Evolutionary conservation across 2,888 invertebrate species (phyloP).

Genomic region (Drosophila sordidula): DNA sequence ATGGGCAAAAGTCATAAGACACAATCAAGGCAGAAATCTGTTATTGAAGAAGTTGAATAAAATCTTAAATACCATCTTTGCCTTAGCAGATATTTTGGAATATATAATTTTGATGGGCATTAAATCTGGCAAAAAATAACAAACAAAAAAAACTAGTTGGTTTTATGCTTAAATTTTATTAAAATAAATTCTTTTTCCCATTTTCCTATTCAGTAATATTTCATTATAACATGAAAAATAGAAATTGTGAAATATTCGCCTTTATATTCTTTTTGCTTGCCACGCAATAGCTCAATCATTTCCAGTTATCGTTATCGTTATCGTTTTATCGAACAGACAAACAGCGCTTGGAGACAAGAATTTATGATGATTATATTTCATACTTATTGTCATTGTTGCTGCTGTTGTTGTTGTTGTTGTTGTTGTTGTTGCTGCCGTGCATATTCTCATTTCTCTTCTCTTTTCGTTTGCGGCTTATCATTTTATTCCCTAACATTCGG

Average conservation of each 20-base stretch:
- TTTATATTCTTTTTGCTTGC: not conserved
- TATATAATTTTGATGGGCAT: too few species aligned
- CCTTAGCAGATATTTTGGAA: too few species aligned
- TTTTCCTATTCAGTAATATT: not conserved
- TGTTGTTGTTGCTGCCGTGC: slow-evolving; percentile 9
- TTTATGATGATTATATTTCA: slow-evolving; percentile 31
- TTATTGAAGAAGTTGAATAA: too few species aligned
- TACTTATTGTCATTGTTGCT: not conserved
- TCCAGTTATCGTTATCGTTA: slow-evolving; percentile 30
- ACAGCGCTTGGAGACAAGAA: slow-evolving; percentile 22
- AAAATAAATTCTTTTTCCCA: too few species aligned
- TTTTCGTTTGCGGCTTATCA: slow-evolving; percentile 34
- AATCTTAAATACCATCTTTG: too few species aligned
- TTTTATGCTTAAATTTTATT: too few species aligned
- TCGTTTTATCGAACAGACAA: slow-evolving; percentile 44
- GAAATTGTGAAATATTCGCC: not conserved
- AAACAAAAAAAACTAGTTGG: too few species aligned
- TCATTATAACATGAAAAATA: not conserved
- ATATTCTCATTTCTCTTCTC: slow-evolving; percentile 1
- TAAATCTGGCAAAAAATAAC: too few species aligned
- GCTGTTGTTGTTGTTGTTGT: slow-evolving; percentile 14
- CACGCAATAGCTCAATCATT: slow-evolving; percentile 1
- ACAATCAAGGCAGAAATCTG: too few species aligned
- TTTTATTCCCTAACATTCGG: slow-evolving; percentile 13
- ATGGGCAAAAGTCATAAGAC: slow-evolving; percentile 17